Conservation (phyloP, 2,113 vertebrate species). For the Engystomops pustulosus region DNA sequence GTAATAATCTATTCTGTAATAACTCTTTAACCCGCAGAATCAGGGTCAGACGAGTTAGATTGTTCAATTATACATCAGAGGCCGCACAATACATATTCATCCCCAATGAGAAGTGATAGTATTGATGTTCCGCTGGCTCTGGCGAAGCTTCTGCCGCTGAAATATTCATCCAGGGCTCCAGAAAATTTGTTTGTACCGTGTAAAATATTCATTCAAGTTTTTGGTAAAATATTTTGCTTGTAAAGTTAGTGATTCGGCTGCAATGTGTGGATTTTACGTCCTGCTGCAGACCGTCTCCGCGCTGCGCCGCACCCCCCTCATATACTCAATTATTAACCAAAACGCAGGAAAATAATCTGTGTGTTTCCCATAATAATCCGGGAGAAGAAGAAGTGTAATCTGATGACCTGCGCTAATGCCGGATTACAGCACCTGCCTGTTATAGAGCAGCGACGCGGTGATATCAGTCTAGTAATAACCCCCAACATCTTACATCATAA, state of each 20-base stretch:
- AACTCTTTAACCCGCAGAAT: slow-evolving; percentile 49
- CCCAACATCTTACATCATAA: neutral
- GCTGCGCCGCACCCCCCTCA: neutral
- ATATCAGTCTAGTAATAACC: neutral
- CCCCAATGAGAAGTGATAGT: slow-evolving; percentile 34
- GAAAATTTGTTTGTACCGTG: slow-evolving; percentile 42
- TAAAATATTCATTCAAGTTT: slow-evolving; percentile 48
- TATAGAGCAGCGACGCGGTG: neutral
- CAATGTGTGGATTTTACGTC: slow-evolving; percentile 17
- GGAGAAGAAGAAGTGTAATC: neutral
- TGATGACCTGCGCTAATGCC: neutral
- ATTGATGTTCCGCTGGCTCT: slow-evolving; percentile 46
- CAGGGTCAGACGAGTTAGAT: slow-evolving; percentile 41
- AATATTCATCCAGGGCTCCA: slow-evolving; percentile 36
- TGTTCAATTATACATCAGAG: slow-evolving; percentile 58
- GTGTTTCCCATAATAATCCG: neutral
- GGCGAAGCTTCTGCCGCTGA: neutral
- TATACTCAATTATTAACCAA: neutral
- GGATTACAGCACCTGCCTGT: neutral
- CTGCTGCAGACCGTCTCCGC: neutral
- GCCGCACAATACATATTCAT: slow-evolving; percentile 50
- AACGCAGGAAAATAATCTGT: neutral
- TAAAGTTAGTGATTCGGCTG: slow-evolving; percentile 1
- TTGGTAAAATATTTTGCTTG: slow-evolving; percentile 9
- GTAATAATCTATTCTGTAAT: slow-evolving; percentile 50